Conservation (phyloP, 37 sponge, comb jelly and placozoan genomes). For the Amphimedon queenslandica region DNA sequence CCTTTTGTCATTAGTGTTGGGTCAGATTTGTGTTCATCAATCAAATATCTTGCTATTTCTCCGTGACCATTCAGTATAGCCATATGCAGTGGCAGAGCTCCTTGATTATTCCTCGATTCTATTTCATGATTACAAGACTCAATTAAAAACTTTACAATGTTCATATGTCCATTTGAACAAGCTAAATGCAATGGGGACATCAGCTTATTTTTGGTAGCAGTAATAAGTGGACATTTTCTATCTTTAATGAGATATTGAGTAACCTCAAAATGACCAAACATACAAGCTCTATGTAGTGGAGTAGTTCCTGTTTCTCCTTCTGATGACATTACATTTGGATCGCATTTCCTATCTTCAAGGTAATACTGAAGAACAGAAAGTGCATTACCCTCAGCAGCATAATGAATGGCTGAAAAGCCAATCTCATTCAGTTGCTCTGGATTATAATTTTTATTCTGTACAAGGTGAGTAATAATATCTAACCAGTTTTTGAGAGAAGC, state of each 20-base stretch:
- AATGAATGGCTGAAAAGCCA: constrained; percentile 2
- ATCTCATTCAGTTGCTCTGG: neutral
- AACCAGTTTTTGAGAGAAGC: neutral
- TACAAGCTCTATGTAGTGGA: constrained; percentile 1
- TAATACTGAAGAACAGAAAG: neutral
- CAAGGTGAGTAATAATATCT: neutral
- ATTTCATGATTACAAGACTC: neutral
- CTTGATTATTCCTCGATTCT: constrained; percentile 16
- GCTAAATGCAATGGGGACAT: constrained; percentile 6
- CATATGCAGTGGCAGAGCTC: constrained; percentile 39
- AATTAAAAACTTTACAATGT: neutral
- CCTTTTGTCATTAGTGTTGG: constrained; percentile 19
- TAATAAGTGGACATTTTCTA: neutral
- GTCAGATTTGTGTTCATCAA: constrained; percentile 11
- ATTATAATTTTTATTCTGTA: neutral
- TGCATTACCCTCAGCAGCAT: neutral
- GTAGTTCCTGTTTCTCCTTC: neutral
- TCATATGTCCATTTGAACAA: neutral
- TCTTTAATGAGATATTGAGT: neutral
- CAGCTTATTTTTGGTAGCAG: neutral
- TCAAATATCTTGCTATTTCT: constrained; percentile 1
- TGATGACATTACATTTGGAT: neutral
- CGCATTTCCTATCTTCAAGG: neutral
- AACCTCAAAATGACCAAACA: neutral
- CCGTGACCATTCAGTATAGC: constrained; percentile 16